Base-by-base conservation (phyloP, 2,113 vertebrate genomes). In the Notiomystis cincta region DNA sequence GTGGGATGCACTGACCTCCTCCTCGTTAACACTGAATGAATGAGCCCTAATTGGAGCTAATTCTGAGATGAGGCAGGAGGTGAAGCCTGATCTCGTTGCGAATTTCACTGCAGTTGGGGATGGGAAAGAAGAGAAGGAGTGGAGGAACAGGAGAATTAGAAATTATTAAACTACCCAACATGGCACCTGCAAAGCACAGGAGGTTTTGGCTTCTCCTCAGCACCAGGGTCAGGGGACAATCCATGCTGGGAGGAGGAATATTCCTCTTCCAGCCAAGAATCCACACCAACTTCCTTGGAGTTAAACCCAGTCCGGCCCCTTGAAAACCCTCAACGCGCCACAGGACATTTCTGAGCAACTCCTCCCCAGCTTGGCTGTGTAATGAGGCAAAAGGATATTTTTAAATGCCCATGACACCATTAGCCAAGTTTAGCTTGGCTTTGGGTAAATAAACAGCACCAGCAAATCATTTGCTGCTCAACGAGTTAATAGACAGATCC, bases 401-500 rank as follows among this genome's bases (percentile, higher is more conserved):
- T 67, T 25, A 21, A 47, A 7, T 20, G 62, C 13, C 67, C 35
- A 9, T 57, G 57, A 77, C n/a, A 82, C 45, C 58, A 50, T 62
- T 76, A 88, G 42, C 38, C 56, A 66, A 62, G 33, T 86, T 86
- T 81, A 70, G 62, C 60, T 73, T 7, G 24, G 31, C 44, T 94
- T 91, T 71, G 60, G 56, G 88, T 94, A 96, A 96, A 94, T 4
- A 96, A 92, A 95, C 87, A 93, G 71, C 66, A 17, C 25, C 5
- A 66, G 45, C 44, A 70, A 45, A 70, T 40, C 6, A 1, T 35
- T 91, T 95, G 37, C 30, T 67, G 81, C n/a, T 58, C 40, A 28
- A 35, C 4, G 28, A 95, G 76, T 88, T 91, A 96, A 96, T 96
- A 94, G 92, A 93, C 90, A 82, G 82, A 82, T 94, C 79, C 84